These are phyloP conservation scores for Laterallus jamaicensis DNA, from an alignment of 2,113 vertebrate species.

Conservation along the genomic window DNA sequence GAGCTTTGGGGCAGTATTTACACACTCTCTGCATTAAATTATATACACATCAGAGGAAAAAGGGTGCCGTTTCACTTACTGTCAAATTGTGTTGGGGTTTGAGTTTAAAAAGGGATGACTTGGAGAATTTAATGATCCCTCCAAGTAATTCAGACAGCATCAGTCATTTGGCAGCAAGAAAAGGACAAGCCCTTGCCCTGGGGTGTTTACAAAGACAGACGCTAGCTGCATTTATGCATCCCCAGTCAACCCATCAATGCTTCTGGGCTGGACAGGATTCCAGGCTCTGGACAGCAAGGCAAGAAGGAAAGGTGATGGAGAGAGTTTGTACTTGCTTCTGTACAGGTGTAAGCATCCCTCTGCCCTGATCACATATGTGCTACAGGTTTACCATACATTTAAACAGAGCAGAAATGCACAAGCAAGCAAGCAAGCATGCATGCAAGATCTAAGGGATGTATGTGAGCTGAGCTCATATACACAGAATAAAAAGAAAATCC, in stretches of 20 bases:
- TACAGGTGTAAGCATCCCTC: background rate
- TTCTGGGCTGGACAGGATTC: background rate
- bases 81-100: background rate
- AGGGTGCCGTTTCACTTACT: background rate
- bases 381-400: background rate
- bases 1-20: background rate
- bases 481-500: background rate
- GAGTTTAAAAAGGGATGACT: background rate
- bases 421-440: background rate
- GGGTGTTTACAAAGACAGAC: background rate
- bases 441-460: background rate
- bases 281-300: background rate
- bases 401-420: background rate
- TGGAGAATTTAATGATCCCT: background rate
- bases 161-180: constrained; percentile 9
- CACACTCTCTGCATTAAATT: background rate
- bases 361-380: background rate
- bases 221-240: background rate
- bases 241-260: background rate
- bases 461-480: background rate
- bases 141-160: background rate
- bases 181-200: constrained; percentile 44
- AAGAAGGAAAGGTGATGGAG: background rate
- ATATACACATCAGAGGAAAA: background rate
- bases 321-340: background rate